These are phyloP conservation scores for Tiaroga cobitis DNA, from an alignment of 2,797 vertebrate genomes.

Conservation along the genomic window DNA sequence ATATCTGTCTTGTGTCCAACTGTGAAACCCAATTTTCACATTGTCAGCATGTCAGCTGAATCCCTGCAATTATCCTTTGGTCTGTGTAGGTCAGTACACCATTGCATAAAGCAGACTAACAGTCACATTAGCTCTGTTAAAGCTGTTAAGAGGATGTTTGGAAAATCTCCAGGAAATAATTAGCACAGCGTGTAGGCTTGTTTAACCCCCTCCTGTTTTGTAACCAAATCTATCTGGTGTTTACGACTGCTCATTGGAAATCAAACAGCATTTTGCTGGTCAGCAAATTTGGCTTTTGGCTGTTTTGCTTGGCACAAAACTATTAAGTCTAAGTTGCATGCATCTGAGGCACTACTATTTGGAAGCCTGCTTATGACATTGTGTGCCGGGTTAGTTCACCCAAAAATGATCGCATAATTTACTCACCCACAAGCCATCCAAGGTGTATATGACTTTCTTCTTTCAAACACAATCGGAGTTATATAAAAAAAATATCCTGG, in stretches of 20 bases:
- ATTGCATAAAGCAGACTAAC: slow-evolving; percentile 23
- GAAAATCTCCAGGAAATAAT: slow-evolving; percentile 35
- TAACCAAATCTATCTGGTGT: slow-evolving; percentile 32
- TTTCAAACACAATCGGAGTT: too few relatives aligned
- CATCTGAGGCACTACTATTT: neutral
- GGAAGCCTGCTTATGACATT: neutral
- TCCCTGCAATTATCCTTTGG: slow-evolving; percentile 29
- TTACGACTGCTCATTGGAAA: slow-evolving; percentile 13
- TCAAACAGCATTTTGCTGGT: slow-evolving; percentile 14
- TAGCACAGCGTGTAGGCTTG: slow-evolving; percentile 31
- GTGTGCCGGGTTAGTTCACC: neutral
- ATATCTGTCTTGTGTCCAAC: slow-evolving; percentile 20
- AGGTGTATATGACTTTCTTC: too few relatives aligned
- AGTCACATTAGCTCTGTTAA: slow-evolving; percentile 30
- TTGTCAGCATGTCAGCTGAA: slow-evolving; percentile 21
- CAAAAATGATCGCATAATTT: too few relatives aligned
- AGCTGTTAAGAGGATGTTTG: slow-evolving; percentile 26
- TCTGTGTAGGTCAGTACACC: slow-evolving; percentile 14
- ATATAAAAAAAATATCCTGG: too few relatives aligned
- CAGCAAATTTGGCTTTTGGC: neutral
- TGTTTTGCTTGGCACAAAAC: slow-evolving; percentile 11
- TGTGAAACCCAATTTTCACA: slow-evolving; percentile 36
- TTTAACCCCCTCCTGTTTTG: slow-evolving; percentile 18
- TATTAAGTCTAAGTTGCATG: slow-evolving; percentile 18
- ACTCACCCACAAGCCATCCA: too few relatives aligned